Base-by-base conservation (phyloP, 37 sponge, comb jelly and placozoan species). In the Diacarnus erythraeanus region DNA sequence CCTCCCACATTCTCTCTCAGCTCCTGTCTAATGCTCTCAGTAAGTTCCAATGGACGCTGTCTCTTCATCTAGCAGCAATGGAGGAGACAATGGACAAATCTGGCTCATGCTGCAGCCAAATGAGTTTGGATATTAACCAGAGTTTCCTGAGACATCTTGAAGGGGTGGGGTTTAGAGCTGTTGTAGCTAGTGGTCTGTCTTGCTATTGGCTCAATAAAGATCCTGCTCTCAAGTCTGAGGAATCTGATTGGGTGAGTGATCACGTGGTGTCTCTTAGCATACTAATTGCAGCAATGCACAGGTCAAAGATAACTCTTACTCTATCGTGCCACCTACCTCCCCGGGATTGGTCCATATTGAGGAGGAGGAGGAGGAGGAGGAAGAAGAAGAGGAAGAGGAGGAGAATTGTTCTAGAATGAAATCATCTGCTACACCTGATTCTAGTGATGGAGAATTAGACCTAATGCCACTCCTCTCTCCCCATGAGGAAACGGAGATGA, bases 161-260 rank as follows among this genome's bases (percentile, higher is more conserved):
- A 27, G 54, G 59, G 61, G 25, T 40, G 23, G 85, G 85, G 22
- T 77, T 85, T 60, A 27, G 20, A 21, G 41, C 8, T 10, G 77
- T 85, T 26, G 68, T 59, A 15, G 17, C 39, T 2, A 29, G 42
- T 66, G 67, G 56, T 37, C 57, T 57, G 1, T 58, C 64, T 0
- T 71, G 77, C 77, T 85, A 43, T 37, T 78, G 79, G 78, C 39
- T 70, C 5, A 35, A 59, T 47, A 12, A 47, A 12, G 51, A 47
- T 12, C 12, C 51, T 12, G 10, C 6, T 47, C 6, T 6, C 10
- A 47, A 47, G 12, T 47, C 51, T 15, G 10, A 6, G 6, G 10
- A 47, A 47, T 15, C 10, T 47, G 51, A 47, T 12, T 15, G 51
- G 6, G 51, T 47, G 12, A 12, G 51, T 12, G 12, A 47, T 47